Base-by-base conservation (phyloP, 2,888 invertebrate genomes). In the Chrysopilus asiliformis region DNA sequence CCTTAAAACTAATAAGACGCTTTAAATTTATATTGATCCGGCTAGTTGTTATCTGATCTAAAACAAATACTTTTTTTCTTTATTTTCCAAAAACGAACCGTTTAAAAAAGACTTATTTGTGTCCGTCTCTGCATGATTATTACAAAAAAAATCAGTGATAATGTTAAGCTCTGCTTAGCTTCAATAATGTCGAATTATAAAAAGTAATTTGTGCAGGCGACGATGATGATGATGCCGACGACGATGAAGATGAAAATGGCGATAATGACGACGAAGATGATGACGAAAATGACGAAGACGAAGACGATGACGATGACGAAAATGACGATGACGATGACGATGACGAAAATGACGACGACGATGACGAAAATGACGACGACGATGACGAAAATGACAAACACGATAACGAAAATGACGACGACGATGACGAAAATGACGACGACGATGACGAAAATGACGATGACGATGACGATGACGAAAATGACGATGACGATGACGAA, bases 181-280 rank as follows among this genome's bases (percentile, higher is more conserved):
- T n/a, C n/a, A n/a, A n/a, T n/a, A n/a, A n/a, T n/a, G n/a, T n/a
- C n/a, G n/a, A n/a, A n/a, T n/a, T n/a, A n/a, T n/a, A n/a, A n/a
- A n/a, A n/a, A n/a, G n/a, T n/a, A n/a, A n/a, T n/a, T n/a, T n/a
- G n/a, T n/a, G n/a, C n/a, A n/a, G 53, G 65, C 10, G 56, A 64
- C 31, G 56, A 60, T 24, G 58, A 67, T 14, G 59, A 67, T 17
- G 63, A 67, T 40, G 63, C 64, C 32, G 58, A 64, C 3, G 40
- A 48, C 1, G 43, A 49, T 5, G 34, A 44, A 1, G 41, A 49
- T 32, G 53, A 64, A 37, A 56, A 61, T 30, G 56, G 64, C 29
- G 56, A 62, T 15, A 56, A 65, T 37, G 55, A 64, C 20, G 57
- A 66, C 26, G 57, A 63, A 27, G 59, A 68, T 22, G 60, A 66